phyloP scores from a whole-genome alignment of 2,888 invertebrate species.

The Philonicus albiceps region DNA sequence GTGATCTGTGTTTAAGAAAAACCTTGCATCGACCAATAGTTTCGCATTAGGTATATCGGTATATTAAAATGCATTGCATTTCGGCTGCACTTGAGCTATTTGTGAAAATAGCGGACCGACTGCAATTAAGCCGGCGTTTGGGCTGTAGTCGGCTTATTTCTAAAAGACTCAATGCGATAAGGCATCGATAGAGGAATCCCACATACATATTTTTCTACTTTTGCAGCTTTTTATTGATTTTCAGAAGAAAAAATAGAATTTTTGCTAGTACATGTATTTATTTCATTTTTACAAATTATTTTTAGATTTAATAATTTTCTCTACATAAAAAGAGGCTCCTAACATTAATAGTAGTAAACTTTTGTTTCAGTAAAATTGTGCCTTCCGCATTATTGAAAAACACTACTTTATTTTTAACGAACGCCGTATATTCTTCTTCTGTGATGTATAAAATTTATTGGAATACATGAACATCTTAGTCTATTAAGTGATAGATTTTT shows the following conservation, averaged over 20 bases:
- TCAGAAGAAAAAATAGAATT: background rate
- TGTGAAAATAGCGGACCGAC: too few species aligned
- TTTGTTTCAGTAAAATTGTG: constrained; percentile 14
- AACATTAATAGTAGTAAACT: background rate
- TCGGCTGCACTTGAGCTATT: too few species aligned
- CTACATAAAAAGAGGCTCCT: background rate
- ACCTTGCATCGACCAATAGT: too few species aligned
- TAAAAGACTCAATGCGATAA: too few species aligned
- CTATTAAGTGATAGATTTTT: background rate
- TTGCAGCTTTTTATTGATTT: too few species aligned
- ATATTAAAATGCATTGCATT: too few species aligned
- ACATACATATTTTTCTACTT: too few species aligned
- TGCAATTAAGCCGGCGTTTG: too few species aligned
- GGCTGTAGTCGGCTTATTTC: too few species aligned
- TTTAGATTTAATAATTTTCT: background rate
- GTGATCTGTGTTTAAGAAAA: too few species aligned
- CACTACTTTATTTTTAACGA: background rate
- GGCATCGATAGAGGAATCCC: too few species aligned
- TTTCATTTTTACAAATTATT: background rate
- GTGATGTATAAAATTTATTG: constrained; percentile 15
- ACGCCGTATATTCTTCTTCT: background rate
- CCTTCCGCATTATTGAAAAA: background rate
- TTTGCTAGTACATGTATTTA: background rate
- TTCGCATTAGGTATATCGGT: too few species aligned
- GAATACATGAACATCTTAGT: background rate